phyloP scores from a whole-genome alignment of 2,888 invertebrate genomes.

The Eugnorisma glareosa region DNA sequence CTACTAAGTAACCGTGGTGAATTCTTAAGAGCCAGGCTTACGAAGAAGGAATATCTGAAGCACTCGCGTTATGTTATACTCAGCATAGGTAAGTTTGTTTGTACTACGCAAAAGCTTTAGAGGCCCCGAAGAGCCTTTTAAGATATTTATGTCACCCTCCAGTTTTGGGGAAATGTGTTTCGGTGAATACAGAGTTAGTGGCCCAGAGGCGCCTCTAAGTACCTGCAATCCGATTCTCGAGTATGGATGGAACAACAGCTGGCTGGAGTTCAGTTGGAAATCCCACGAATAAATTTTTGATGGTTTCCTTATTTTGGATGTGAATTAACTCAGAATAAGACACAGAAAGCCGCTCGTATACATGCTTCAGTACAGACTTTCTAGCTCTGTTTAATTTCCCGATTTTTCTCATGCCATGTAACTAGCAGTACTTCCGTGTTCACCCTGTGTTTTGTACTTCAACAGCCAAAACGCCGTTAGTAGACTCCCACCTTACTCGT shows the following conservation, averaged over 20 bases:
- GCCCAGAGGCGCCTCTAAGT: constrained; percentile 30
- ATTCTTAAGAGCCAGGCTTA: constrained; percentile 52
- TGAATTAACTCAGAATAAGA: constrained; percentile 16
- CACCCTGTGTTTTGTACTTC: constrained; percentile 14
- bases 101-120: constrained; percentile 59
- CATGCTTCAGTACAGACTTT: too few species aligned
- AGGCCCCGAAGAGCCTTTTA: constrained; percentile 67
- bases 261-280: not conserved
- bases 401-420: constrained; percentile 20
- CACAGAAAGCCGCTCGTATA: not conserved
- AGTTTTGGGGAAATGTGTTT: constrained; percentile 56
- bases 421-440: constrained; percentile 23
- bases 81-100: constrained; percentile 62
- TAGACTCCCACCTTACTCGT: too few species aligned
- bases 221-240: constrained; percentile 13
- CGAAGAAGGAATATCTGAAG: constrained; percentile 55
- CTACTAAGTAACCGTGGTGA: constrained; percentile 25
- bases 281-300: constrained; percentile 23
- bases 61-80: constrained; percentile 45
- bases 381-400: constrained; percentile 24
- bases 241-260: constrained; percentile 23
- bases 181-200: constrained; percentile 40
- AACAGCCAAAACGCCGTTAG: not conserved
- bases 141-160: constrained; percentile 71
- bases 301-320: constrained; percentile 13